Conservation (phyloP, 2,888 invertebrate genomes). For the Amphimallon solstitiale region DNA sequence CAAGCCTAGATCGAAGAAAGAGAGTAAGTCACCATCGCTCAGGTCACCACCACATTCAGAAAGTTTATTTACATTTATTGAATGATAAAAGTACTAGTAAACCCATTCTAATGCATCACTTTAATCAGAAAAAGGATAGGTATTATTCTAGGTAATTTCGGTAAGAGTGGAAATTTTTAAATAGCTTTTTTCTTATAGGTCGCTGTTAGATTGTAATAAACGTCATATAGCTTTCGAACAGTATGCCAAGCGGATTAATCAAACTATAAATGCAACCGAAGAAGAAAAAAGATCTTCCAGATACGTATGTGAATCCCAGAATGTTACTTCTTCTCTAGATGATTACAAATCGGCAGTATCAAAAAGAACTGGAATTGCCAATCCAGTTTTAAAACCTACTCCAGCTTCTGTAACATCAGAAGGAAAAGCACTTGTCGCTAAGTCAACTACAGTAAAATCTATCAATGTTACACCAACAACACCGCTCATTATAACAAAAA, state of each 20-base stretch:
- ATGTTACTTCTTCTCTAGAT: too few relatives aligned
- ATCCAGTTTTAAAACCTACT: too few relatives aligned
- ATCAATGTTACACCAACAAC: too few relatives aligned
- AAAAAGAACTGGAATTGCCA: too few relatives aligned
- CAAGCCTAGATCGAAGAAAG: not conserved
- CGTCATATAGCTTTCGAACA: constrained; percentile 18
- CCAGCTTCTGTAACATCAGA: too few relatives aligned
- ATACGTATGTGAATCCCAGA: too few relatives aligned
- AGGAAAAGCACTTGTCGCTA: too few relatives aligned
- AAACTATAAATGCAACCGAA: constrained; percentile 5
- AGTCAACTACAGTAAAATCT: too few relatives aligned
- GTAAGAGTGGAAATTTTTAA: not conserved
- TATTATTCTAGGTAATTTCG: not conserved
- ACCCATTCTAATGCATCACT: not conserved
- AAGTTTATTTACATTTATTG: not conserved
- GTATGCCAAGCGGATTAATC: constrained; percentile 11
- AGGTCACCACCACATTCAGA: not conserved
- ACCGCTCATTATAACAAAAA: too few relatives aligned
- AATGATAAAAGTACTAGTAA: not conserved
- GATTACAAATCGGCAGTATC: too few relatives aligned
- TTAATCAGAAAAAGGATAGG: not conserved
- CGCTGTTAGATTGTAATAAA: constrained; percentile 1
- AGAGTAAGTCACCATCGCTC: not conserved
- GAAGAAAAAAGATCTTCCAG: not conserved
- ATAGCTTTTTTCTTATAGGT: constrained; percentile 4